Percentiles rank a stretch among this genome's conserved stretches.
phyloP scores from a whole-genome alignment of 2,113 vertebrate genomes.

The Thalassoma bifasciatum region DNA sequence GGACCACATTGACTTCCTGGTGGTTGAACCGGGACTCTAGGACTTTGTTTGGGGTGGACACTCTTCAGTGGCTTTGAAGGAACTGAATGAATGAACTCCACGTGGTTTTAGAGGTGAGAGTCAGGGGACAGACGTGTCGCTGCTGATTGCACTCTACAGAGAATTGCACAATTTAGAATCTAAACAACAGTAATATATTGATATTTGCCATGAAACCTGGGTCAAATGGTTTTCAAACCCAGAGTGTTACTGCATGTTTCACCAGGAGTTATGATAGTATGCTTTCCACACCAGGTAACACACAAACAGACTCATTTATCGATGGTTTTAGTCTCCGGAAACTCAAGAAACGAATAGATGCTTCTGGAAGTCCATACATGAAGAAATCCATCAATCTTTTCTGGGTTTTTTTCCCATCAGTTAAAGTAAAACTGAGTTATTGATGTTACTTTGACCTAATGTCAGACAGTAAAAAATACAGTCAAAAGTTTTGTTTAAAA shows the following conservation, averaged over 20 bases:
- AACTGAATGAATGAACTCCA: background rate
- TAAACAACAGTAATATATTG: constrained; percentile 3
- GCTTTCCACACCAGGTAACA: background rate
- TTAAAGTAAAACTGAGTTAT: no score
- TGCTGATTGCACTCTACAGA: constrained; percentile 36
- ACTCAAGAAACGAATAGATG: background rate
- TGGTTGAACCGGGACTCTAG: constrained; percentile 82
- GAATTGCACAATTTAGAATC: constrained; percentile 48
- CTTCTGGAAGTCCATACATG: no score
- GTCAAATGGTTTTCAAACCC: constrained; percentile 2
- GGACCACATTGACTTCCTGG: constrained; percentile 91
- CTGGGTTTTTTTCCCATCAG: no score
- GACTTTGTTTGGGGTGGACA: constrained; percentile 14
- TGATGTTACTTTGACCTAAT: no score
- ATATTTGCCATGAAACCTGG: constrained; percentile 13
- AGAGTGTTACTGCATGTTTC: background rate
- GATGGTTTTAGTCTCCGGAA: no score
- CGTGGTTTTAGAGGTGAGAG: constrained; percentile 6
- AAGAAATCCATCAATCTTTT: no score
- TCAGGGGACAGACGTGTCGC: constrained; percentile 1
- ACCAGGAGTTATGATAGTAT: background rate
- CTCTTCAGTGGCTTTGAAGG: background rate
- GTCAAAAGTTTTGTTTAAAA: no score
- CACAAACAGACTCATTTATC: background rate
- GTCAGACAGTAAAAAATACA: no score